Evolutionary conservation across 1,140 invertebrate species (phyloP).

Genomic region (Spodoptera frugiperda): DNA sequence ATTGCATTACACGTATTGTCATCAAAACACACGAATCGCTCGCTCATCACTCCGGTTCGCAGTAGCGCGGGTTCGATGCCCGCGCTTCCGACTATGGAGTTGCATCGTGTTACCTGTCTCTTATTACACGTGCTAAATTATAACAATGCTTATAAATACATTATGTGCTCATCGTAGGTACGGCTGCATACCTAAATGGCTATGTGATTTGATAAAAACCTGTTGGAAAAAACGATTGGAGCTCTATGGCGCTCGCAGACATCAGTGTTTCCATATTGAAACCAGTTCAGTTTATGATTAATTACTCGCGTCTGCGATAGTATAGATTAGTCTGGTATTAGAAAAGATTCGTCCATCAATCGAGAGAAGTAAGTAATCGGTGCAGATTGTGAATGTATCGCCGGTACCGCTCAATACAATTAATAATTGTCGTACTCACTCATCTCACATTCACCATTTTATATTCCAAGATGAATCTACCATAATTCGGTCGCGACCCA

Average conservation of each 20-base stretch:
- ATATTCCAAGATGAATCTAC: slow-evolving; percentile 12
- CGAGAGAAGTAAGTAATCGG: slow-evolving; percentile 25
- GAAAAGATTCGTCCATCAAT: slow-evolving; percentile 10
- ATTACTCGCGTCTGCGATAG: neutral
- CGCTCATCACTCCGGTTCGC: slow-evolving; percentile 37
- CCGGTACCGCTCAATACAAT: neutral
- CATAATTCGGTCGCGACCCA: slow-evolving; percentile 22
- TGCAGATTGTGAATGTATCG: neutral
- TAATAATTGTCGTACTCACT: slow-evolving; percentile 4
- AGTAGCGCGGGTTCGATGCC: slow-evolving; percentile 45
- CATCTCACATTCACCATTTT: slow-evolving; percentile 8
- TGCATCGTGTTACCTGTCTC: slow-evolving; percentile 43
- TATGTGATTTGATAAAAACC: neutral
- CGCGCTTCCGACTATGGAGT: slow-evolving; percentile 42
- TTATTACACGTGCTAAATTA: slow-evolving; percentile 34
- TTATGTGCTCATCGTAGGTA: slow-evolving; percentile 3
- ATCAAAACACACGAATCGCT: slow-evolving; percentile 48
- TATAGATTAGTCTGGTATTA: slow-evolving; percentile 22
- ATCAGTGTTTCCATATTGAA: neutral
- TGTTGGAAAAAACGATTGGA: neutral
- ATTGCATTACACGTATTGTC: slow-evolving; percentile 33
- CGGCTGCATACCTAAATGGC: neutral
- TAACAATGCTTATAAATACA: slow-evolving; percentile 21
- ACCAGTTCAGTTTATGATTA: neutral
- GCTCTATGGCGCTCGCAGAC: neutral